Evolutionary conservation across 2,113 vertebrate genomes (phyloP).

Genomic region (Bagarius yarrelli): DNA sequence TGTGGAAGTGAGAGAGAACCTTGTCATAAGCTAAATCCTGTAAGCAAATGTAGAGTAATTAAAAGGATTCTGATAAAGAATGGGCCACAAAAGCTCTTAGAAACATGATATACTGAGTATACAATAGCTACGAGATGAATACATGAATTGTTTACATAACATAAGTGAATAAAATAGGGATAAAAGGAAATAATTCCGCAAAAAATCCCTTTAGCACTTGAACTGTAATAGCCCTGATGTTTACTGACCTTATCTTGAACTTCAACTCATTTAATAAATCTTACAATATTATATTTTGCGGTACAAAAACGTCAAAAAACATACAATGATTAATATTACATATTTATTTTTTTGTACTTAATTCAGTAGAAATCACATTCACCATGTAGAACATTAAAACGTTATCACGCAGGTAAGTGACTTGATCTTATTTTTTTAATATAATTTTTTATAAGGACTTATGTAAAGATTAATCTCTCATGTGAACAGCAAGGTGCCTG

Average conservation of each 20-base stretch:
- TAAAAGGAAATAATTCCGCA: background rate
- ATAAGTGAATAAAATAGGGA: background rate
- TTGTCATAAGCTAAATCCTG: conserved; percentile 15
- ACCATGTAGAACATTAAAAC: background rate
- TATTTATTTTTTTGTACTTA: background rate
- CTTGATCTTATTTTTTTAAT: background rate
- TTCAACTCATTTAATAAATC: background rate
- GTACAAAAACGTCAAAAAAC: too few relatives aligned
- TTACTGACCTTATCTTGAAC: conserved; percentile 4
- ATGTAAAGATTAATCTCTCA: background rate
- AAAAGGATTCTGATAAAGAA: background rate
- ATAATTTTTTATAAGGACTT: background rate
- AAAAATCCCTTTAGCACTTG: background rate
- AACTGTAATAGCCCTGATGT: background rate
- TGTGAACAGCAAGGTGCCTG: background rate
- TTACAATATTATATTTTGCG: background rate
- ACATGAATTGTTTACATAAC: background rate
- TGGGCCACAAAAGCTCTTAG: background rate
- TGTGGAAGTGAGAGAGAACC: background rate
- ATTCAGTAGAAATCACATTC: background rate
- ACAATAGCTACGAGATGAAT: background rate
- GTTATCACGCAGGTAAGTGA: background rate
- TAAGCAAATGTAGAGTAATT: background rate
- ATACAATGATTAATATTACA: background rate
- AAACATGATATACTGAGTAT: background rate